A percentile compares a stretch with the other conserved stretches of the same genome.
phyloP scores from a whole-genome alignment of 2,888 invertebrate genomes.

The Parapristionchus giblindavisi region DNA sequence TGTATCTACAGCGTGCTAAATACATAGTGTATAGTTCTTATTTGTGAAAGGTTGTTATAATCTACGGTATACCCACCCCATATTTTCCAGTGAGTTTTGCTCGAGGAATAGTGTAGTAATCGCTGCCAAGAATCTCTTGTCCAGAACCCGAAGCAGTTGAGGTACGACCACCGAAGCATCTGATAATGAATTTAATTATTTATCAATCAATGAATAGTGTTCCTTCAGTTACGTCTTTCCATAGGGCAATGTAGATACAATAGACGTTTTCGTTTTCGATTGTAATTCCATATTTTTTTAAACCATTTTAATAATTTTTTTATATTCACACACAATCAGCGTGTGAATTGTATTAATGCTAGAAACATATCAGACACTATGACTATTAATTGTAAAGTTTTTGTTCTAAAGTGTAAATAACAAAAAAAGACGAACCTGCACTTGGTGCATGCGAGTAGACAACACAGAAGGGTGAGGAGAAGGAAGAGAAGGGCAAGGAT shows the following conservation, averaged over 20 bases:
- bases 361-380: too few relatives aligned
- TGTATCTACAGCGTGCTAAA: not conserved
- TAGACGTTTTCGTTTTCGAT: not conserved
- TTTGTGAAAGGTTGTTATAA: too few relatives aligned
- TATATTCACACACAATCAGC: not conserved
- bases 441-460: conserved; percentile 55
- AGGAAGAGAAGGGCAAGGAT: conserved; percentile 68
- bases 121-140: conserved; percentile 52
- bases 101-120: conserved; percentile 61
- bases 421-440: conserved; percentile 45
- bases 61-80: conserved; percentile 31
- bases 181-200: not conserved
- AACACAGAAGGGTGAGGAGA: conserved; percentile 64
- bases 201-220: not conserved
- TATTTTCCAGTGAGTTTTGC: conserved; percentile 57
- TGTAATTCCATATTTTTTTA: too few relatives aligned
- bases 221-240: too few relatives aligned
- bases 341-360: too few relatives aligned
- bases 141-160: conserved; percentile 46
- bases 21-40: not conserved
- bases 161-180: conserved; percentile 57
- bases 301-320: not conserved
- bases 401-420: conserved; percentile 40
- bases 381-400: conserved; percentile 12
- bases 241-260: too few relatives aligned